Evolutionary conservation across 2,797 vertebrate genomes (phyloP).

Genomic region (Scyliorhinus canicula): DNA sequence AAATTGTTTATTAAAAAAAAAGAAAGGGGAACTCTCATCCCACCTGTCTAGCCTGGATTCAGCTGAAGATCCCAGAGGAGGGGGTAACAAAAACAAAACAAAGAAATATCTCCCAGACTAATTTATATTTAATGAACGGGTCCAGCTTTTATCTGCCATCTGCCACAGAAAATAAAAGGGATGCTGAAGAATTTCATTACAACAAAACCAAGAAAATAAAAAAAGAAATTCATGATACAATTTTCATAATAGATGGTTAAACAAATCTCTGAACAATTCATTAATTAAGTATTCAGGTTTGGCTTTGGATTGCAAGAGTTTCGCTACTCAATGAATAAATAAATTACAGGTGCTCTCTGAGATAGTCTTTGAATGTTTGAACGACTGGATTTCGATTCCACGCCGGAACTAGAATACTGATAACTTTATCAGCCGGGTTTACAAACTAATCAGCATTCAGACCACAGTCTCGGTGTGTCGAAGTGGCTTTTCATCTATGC

Average conservation of each 20-base stretch:
- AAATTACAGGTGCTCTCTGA: not conserved
- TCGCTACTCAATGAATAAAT: not conserved
- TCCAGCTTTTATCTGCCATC: constrained; percentile 9
- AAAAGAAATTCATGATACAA: not conserved
- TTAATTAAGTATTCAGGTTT: constrained; percentile 13
- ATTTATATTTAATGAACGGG: constrained; percentile 24
- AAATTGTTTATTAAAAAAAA: no score
- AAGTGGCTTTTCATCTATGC: not conserved
- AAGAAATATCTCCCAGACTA: constrained; percentile 8
- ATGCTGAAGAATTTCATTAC: not conserved
- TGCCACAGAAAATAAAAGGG: not conserved
- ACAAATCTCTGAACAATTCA: constrained; percentile 17
- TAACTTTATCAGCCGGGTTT: not conserved
- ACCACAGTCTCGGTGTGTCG: not conserved
- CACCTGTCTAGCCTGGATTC: not conserved
- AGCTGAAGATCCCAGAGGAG: not conserved
- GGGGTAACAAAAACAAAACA: not conserved
- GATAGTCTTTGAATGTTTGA: not conserved
- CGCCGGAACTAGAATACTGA: not conserved
- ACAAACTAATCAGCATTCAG: not conserved
- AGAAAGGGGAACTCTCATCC: not conserved
- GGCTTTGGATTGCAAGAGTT: not conserved
- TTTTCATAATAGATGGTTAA: not conserved
- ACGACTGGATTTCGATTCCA: not conserved
- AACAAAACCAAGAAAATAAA: not conserved